Percentiles rank a stretch among this genome's conserved stretches.
These are phyloP conservation scores for Pectinophora gossypiella DNA, from an alignment of 1,140 invertebrate species.

Conservation along the genomic window DNA sequence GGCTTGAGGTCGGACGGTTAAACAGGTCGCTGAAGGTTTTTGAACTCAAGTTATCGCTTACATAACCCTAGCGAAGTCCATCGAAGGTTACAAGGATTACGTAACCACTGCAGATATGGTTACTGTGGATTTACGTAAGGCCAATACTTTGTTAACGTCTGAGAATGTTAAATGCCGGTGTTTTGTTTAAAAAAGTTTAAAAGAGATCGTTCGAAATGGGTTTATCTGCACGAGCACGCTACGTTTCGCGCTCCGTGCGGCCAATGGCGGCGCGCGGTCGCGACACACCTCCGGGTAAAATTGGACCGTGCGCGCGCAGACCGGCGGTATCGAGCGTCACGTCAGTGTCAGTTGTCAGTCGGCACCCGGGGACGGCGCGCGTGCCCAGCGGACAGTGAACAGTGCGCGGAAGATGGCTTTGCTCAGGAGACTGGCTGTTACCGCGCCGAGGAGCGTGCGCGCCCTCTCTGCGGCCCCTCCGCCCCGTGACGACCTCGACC, in stretches of 20 bases:
- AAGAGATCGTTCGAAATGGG: too few species aligned
- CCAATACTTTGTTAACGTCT: too few species aligned
- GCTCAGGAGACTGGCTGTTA: slow-evolving; percentile 54
- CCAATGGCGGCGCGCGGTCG: slow-evolving; percentile 38
- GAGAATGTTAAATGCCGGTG: too few species aligned
- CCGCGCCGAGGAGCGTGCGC: slow-evolving; percentile 47
- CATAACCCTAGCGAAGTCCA: too few species aligned
- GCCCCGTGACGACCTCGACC: slow-evolving; percentile 86
- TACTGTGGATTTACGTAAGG: too few species aligned
- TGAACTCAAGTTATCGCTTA: too few species aligned
- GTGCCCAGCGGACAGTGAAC: slow-evolving; percentile 33
- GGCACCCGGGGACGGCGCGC: slow-evolving; percentile 31
- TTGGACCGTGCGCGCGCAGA: slow-evolving; percentile 62
- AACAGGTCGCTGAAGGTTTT: too few species aligned
- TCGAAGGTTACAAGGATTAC: too few species aligned
- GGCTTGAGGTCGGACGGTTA: too few species aligned
- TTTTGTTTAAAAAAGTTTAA: too few species aligned
- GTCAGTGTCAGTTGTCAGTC: slow-evolving; percentile 56
- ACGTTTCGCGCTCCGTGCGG: not conserved
- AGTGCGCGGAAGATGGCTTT: slow-evolving; percentile 62
- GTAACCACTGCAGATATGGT: too few species aligned
- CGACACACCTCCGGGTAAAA: slow-evolving; percentile 68
- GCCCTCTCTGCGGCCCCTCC: slow-evolving; percentile 45
- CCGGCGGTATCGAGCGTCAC: slow-evolving; percentile 51
- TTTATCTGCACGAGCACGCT: not conserved